Evolutionary conservation across 2,888 invertebrate species (phyloP).

Genomic region (Chymomyza caudatula): DNA sequence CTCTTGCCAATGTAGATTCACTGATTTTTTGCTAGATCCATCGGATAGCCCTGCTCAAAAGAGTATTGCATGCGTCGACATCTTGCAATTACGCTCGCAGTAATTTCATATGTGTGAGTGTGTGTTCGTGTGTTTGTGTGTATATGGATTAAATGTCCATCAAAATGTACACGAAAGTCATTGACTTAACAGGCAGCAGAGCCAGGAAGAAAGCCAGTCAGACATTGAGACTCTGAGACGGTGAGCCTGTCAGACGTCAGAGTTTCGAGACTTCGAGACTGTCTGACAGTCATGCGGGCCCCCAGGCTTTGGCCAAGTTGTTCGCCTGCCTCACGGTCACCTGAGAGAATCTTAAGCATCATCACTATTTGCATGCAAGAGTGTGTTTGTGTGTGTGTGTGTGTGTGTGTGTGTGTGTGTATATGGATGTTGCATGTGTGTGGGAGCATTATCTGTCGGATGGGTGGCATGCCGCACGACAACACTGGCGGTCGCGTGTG

Average conservation of each 20-base stretch:
- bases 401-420: not conserved
- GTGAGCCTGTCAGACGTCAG: too few relatives aligned
- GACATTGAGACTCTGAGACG: not conserved
- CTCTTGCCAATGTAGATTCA: too few relatives aligned
- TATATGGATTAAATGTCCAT: constrained; percentile 70
- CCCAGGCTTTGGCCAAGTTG: constrained; percentile 14
- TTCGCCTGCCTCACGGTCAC: constrained; percentile 24
- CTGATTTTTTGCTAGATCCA: too few relatives aligned
- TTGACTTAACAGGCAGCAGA: constrained; percentile 52
- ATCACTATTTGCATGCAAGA: constrained; percentile 46
- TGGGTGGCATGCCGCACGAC: constrained; percentile 68
- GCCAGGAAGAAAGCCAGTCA: not conserved
- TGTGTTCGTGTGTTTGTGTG: constrained; percentile 19
- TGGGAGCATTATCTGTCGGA: constrained; percentile 47
- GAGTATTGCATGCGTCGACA: not conserved
- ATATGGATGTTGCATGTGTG: not conserved
- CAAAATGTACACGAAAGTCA: constrained; percentile 72
- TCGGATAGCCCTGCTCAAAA: too few relatives aligned
- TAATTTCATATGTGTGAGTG: constrained; percentile 2
- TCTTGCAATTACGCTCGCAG: not conserved
- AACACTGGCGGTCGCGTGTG: constrained; percentile 72
- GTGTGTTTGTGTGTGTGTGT: not conserved
- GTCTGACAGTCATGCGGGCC: not conserved
- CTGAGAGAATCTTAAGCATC: constrained; percentile 58
- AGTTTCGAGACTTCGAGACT: too few relatives aligned